A percentile compares a stretch with the other conserved stretches of the same genome.
Conservation (phyloP, 2,888 invertebrate genomes). For the Tiliacea aurago region DNA sequence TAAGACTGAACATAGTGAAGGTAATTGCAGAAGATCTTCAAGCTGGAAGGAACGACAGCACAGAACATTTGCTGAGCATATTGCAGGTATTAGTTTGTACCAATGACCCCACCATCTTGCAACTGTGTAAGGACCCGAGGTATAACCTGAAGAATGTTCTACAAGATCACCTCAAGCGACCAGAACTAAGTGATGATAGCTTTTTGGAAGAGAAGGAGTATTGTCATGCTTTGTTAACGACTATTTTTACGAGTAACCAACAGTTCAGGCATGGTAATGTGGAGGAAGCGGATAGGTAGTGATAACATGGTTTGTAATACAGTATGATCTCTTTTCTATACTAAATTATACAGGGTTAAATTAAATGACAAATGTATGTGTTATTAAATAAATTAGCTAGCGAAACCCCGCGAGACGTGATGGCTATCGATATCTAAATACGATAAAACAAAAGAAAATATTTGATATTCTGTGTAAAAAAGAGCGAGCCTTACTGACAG, state of each 20-base stretch:
- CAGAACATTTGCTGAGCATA: slow-evolving; percentile 81
- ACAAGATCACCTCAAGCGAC: slow-evolving; percentile 70
- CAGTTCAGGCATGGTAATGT: slow-evolving; percentile 53
- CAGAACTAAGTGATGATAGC: slow-evolving; percentile 73
- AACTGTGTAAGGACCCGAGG: slow-evolving; percentile 73
- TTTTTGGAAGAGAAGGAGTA: slow-evolving; percentile 80
- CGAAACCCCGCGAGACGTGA: background rate
- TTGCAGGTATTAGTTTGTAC: slow-evolving; percentile 72
- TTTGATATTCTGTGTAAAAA: background rate
- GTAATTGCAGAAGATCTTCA: slow-evolving; percentile 73
- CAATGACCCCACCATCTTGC: slow-evolving; percentile 66
- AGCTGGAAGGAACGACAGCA: slow-evolving; percentile 70
- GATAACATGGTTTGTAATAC: background rate
- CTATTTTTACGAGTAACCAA: slow-evolving; percentile 54
- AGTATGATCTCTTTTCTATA: slow-evolving; percentile 24
- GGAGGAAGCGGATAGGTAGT: slow-evolving; percentile 79
- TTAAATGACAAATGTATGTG: too few species aligned
- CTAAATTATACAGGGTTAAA: slow-evolving; percentile 7
- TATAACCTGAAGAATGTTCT: slow-evolving; percentile 72
- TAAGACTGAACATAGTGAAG: slow-evolving; percentile 74
- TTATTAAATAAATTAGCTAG: background rate
- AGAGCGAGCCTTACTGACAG: too few species aligned
- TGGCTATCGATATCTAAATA: background rate
- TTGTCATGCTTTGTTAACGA: slow-evolving; percentile 71
- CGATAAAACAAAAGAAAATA: background rate